Evolutionary conservation across 2,113 vertebrate genomes (phyloP).

Genomic region (Elanus axillaris): DNA sequence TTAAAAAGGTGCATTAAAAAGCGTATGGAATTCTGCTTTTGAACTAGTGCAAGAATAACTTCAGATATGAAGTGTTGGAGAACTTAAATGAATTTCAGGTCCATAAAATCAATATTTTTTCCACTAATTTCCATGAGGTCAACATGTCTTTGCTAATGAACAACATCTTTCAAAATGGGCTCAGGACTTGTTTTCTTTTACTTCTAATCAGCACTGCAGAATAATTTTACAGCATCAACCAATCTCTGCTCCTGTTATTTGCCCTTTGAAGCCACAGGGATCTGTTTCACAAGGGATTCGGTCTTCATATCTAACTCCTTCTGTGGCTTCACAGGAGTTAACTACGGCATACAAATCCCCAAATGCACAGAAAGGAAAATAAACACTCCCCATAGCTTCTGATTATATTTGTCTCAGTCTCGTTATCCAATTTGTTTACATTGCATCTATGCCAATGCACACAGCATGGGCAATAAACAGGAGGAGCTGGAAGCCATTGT

Average conservation of each 20-base stretch:
- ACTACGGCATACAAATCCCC: neutral
- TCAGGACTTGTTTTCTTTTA: neutral
- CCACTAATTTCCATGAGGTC: neutral
- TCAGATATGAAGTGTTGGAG: neutral
- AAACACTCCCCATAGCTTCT: neutral
- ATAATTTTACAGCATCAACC: neutral
- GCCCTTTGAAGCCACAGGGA: neutral
- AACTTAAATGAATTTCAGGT: neutral
- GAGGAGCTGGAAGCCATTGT: no score
- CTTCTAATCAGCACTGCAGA: neutral
- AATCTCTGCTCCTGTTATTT: neutral
- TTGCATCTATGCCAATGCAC: no score
- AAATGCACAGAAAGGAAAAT: neutral
- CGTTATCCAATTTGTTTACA: constrained; percentile 16
- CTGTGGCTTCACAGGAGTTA: neutral
- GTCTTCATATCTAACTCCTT: neutral
- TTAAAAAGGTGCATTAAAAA: neutral
- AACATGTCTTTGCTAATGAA: neutral
- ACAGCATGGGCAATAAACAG: no score
- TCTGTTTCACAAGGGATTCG: neutral
- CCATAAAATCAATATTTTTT: neutral
- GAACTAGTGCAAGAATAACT: neutral
- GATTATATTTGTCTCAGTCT: neutral
- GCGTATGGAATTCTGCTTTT: neutral
- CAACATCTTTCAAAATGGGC: neutral